Evolutionary conservation across 2,888 invertebrate species (phyloP).

Genomic region (Lasioglossum morio): DNA sequence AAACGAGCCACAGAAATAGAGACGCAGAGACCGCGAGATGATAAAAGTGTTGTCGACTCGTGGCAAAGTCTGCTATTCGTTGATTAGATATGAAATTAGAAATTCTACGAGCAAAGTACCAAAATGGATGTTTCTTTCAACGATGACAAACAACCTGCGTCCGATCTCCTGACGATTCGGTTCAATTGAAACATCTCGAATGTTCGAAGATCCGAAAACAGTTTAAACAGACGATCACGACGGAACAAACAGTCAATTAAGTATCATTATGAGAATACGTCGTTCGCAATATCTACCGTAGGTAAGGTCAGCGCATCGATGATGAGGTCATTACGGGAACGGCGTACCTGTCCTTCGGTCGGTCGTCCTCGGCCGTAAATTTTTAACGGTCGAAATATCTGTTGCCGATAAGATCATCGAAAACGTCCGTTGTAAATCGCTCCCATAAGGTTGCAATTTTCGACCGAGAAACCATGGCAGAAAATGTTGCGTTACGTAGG

Average conservation of each 20-base stretch:
- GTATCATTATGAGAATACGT: constrained; percentile 30
- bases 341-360: constrained; percentile 50
- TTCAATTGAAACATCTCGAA: too few species aligned
- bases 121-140: background rate
- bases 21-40: constrained; percentile 12
- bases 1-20: constrained; percentile 24
- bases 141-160: background rate
- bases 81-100: constrained; percentile 59
- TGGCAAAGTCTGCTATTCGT: constrained; percentile 48
- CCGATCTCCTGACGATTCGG: too few species aligned
- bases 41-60: constrained; percentile 43
- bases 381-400: constrained; percentile 45
- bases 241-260: constrained; percentile 17
- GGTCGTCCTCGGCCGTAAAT: constrained; percentile 49
- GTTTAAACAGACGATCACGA: background rate
- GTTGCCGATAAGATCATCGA: constrained; percentile 12
- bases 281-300: constrained; percentile 38
- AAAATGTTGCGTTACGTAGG: background rate
- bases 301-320: constrained; percentile 48
- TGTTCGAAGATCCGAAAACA: background rate
- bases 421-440: constrained; percentile 13
- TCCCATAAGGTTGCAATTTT: background rate
- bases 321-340: constrained; percentile 50
- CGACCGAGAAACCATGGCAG: background rate
- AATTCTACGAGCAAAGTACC: constrained; percentile 28